These are phyloP conservation scores for Cheilosia vernalis DNA, from an alignment of 2,888 invertebrate species.

Conservation along the genomic window DNA sequence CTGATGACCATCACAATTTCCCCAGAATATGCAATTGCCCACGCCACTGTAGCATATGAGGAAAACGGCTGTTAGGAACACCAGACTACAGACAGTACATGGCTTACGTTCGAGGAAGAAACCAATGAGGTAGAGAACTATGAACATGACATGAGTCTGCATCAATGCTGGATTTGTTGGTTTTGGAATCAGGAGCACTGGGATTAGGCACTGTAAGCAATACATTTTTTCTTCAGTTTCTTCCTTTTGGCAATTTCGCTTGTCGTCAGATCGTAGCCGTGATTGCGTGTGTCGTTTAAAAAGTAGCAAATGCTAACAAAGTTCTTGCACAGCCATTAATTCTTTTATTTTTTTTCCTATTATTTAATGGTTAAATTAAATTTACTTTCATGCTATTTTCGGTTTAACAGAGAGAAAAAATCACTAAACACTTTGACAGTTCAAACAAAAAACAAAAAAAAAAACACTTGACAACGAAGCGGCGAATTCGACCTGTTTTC, in stretches of 20 bases:
- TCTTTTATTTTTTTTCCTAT: constrained; percentile 1
- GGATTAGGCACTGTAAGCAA: constrained; percentile 98
- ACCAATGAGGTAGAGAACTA: constrained; percentile 97
- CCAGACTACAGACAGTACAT: constrained; percentile 97
- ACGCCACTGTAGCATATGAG: constrained; percentile 98
- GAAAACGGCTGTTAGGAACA: constrained; percentile 96
- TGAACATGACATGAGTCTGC: constrained; percentile 98
- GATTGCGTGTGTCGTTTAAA: constrained; percentile 10
- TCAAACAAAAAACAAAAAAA: constrained; percentile 5
- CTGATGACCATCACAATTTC: constrained; percentile 89
- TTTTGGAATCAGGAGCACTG: constrained; percentile 98
- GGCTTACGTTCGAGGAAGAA: constrained; percentile 98
- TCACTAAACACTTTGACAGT: constrained; percentile 56
- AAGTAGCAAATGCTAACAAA: constrained; percentile 56
- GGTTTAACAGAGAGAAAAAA: constrained; percentile 9
- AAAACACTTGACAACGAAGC: constrained; percentile 14
- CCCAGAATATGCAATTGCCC: constrained; percentile 97
- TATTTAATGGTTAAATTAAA: constrained; percentile 16
- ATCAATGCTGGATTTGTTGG: constrained; percentile 98
- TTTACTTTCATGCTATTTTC: constrained; percentile 17
- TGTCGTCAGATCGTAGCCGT: constrained; percentile 18
- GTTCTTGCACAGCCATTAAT: constrained; percentile 40
- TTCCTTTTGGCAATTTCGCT: constrained; percentile 27
- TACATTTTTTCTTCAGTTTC: constrained; percentile 87
- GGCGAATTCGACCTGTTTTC: constrained; percentile 44